Conservation (phyloP, 2,113 vertebrate genomes). For the Apteryx owenii region DNA sequence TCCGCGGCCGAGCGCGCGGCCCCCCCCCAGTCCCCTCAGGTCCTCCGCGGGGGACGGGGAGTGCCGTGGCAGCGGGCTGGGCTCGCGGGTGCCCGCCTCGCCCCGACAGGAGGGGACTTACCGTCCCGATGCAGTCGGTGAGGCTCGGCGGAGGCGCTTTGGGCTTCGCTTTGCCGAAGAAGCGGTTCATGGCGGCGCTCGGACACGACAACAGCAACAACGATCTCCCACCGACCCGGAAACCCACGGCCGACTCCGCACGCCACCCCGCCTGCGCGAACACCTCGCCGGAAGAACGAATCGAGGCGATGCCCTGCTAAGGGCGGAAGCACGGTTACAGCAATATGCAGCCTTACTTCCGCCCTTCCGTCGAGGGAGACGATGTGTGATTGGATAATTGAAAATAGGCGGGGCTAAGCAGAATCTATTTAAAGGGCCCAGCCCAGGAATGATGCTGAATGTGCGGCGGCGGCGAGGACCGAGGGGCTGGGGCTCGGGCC, state of each 20-base stretch:
- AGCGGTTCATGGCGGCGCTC: conserved; percentile 87
- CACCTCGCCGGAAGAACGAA: neutral
- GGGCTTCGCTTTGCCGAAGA: conserved; percentile 90
- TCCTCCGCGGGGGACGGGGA: neutral
- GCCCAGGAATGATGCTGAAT: too few relatives aligned
- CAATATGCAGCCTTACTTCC: fast-evolving
- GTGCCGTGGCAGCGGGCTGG: neutral
- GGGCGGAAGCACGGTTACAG: neutral
- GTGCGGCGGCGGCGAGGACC: too few relatives aligned
- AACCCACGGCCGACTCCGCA: neutral
- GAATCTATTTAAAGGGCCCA: neutral
- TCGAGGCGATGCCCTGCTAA: neutral
- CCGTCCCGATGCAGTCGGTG: conserved; percentile 94
- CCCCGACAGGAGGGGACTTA: conserved; percentile 67
- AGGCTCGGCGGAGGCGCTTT: conserved; percentile 93
- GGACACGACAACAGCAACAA: neutral
- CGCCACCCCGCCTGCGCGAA: neutral
- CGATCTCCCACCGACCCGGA: neutral
- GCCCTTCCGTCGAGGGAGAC: fast-evolving
- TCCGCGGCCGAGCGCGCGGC: too few relatives aligned
- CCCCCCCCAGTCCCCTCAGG: too few relatives aligned
- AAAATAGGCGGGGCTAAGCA: neutral
- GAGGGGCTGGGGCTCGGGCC: too few relatives aligned
- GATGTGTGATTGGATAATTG: too few relatives aligned
- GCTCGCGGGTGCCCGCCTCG: too few relatives aligned